phyloP scores from a whole-genome alignment of 2,797 vertebrate genomes.

The Sparidentex hasta region DNA sequence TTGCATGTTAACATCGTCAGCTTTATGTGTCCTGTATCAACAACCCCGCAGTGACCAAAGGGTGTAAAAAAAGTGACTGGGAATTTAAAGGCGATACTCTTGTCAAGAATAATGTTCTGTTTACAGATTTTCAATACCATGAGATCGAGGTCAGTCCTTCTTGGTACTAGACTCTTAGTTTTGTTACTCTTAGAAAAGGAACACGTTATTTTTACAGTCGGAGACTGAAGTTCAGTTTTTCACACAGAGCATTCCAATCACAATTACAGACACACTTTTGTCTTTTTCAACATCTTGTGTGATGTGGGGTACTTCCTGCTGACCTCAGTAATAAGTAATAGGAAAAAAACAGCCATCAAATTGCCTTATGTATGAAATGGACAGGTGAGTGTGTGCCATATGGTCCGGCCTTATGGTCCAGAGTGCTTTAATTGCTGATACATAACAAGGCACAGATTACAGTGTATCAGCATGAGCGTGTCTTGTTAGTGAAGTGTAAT shows the following conservation, averaged over 20 bases:
- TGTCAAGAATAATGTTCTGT: neutral
- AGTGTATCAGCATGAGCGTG: slow-evolving; percentile 14
- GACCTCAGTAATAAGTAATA: neutral
- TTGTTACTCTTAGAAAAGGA: neutral
- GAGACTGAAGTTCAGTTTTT: neutral
- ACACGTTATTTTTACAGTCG: neutral
- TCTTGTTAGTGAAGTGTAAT: slow-evolving; percentile 27
- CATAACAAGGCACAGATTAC: slow-evolving; percentile 18
- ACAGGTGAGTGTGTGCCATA: slow-evolving; percentile 18
- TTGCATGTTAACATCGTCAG: neutral
- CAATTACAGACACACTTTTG: neutral
- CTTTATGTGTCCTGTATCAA: neutral
- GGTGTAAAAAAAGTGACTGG: too few species aligned
- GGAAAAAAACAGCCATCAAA: slow-evolving; percentile 27
- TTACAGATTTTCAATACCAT: neutral
- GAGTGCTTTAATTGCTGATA: slow-evolving; percentile 21
- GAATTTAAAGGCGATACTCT: too few species aligned
- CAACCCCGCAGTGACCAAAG: neutral
- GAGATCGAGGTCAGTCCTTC: neutral
- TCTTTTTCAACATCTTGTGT: neutral
- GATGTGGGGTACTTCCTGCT: neutral
- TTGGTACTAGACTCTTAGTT: neutral
- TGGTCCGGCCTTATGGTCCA: slow-evolving; percentile 17
- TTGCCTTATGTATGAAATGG: neutral
- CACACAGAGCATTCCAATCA: neutral